Base-by-base conservation (phyloP, 2,888 invertebrate genomes). In the Patella ulyssiponensis region DNA sequence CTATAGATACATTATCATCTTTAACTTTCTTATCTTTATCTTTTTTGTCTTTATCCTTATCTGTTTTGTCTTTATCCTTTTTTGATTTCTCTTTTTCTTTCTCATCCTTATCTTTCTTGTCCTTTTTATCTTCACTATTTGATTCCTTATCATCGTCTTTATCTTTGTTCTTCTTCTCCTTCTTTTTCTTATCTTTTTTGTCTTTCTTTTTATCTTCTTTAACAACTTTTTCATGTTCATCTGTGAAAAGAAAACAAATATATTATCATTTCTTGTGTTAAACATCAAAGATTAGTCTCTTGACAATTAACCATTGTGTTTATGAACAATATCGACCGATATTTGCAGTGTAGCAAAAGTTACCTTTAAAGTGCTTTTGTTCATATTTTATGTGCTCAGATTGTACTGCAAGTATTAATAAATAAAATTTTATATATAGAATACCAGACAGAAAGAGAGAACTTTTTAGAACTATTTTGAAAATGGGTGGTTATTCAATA, bases 31-130 rank as follows among this genome's bases (percentile, higher is more conserved):
- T 64, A 23, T 64, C 75, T 80, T 80, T 74, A 79, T 80, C 75
- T 79, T 70, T 74, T 14, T 78, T 77, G n/a, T 74, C 69, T 12
- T 79, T 71, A n/a, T 77, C 80, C 54, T 76, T 77, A 15, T 77
- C 77, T 54, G 23, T 44, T 11, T 78, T 77, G n/a, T 74, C 56
- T 12, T 79, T 71, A n/a, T 77, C 80, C 54, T 76, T 77, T 7
- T 77, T 69, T 69, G 54, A 14, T 27, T 70, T 71, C 54, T 53
- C n/a, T 17, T 71, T 14, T 7, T 71, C 52, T 74, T 71, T 20
- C 14, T 72, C 17, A 20, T 52, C 73, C n/a, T 53, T 17, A 11
- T n/a, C 58, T 69, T 73, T 73, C 71, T 71, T 70, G 44, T 33
- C 58, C n/a, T 74, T 71, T 27, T 74, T 75, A 44, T 69, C 52